phyloP scores from a whole-genome alignment of 1,140 invertebrate species.

The Scaptomyza graminum region DNA sequence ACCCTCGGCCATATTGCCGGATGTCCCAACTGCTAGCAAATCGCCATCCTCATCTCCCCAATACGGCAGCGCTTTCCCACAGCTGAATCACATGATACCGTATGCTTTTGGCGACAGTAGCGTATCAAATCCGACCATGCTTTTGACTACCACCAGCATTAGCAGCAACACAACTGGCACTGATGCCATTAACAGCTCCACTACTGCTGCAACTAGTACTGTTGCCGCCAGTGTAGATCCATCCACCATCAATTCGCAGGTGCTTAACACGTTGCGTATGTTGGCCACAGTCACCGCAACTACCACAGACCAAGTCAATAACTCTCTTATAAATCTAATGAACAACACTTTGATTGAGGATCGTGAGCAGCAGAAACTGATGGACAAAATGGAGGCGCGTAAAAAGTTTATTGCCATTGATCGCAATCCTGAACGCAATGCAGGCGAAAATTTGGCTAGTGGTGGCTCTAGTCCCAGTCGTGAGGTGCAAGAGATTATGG shows the following conservation, averaged over 20 bases:
- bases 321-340: conserved; percentile 74
- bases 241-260: conserved; percentile 72
- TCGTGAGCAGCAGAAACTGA: conserved; percentile 76
- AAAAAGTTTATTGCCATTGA: conserved; percentile 79
- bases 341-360: conserved; percentile 81
- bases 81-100: conserved; percentile 89
- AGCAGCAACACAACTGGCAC: conserved; percentile 26
- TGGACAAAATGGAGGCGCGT: conserved; percentile 64
- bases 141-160: conserved; percentile 39
- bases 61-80: conserved; percentile 84
- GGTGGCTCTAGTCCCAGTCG: conserved; percentile 93
- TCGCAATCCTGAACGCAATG: conserved; percentile 70
- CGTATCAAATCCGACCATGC: conserved; percentile 35
- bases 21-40: conserved; percentile 18
- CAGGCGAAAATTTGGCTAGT: conserved; percentile 82
- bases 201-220: conserved; percentile 1
- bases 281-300: conserved; percentile 72
- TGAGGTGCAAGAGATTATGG: conserved; percentile 92
- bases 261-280: conserved; percentile 77
- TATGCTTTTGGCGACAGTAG: conserved; percentile 91
- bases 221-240: not conserved
- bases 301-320: conserved; percentile 52
- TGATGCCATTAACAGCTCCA: conserved; percentile 21
- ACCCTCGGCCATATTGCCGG: conserved; percentile 52
- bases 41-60: conserved; percentile 69